Base-by-base conservation (phyloP, 1,140 invertebrate species). In the Phocides pigmalion region DNA sequence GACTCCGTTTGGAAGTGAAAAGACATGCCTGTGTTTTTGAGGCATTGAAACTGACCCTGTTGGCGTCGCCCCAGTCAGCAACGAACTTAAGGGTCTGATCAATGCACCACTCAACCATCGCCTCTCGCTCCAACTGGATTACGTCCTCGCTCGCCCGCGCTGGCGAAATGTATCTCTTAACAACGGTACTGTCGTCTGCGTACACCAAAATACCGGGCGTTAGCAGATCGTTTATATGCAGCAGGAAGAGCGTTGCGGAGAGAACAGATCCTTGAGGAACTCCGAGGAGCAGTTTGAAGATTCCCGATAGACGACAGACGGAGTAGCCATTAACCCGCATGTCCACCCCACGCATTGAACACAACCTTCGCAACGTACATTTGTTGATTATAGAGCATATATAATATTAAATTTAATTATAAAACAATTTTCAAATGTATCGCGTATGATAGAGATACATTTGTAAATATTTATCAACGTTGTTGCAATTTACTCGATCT, bases 141-240 rank as follows among this genome's bases (percentile, higher is more conserved):
- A 4, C 28, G 28, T 16, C 32, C n/a, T n/a, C 28, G 16, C 28
- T 51, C 17, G 42, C 19, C 1, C 41, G 14, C 1, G 50, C 14
- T 12, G 1, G 14, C 15, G 64, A 53, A 9, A 42, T 19, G 17
- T 44, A 61, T 51, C 37, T 53, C 22, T 61, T 47, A 5, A 42
- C 25, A 51, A 61, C 54, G 12, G 64, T 66, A 12, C 46, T 66
- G 49, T 53, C 56, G 19, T 66, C 64, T 15, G 54, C 54, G 25
- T 59, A 66, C 15, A 15, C 54, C 35, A 35, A 32, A 1, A 53
- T 61, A 12, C 44, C 46, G 3, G 54, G 35, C 5, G 8, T 16
- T 6, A 53, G 22, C 17, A 53, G 15, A 11, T 61, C 39, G 14
- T 66, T 51, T n/a, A 62, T 42, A 25, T 62, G 61, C 20, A 62